phyloP scores from a whole-genome alignment of 2,113 vertebrate species.

The Dipodomys spectabilis region DNA sequence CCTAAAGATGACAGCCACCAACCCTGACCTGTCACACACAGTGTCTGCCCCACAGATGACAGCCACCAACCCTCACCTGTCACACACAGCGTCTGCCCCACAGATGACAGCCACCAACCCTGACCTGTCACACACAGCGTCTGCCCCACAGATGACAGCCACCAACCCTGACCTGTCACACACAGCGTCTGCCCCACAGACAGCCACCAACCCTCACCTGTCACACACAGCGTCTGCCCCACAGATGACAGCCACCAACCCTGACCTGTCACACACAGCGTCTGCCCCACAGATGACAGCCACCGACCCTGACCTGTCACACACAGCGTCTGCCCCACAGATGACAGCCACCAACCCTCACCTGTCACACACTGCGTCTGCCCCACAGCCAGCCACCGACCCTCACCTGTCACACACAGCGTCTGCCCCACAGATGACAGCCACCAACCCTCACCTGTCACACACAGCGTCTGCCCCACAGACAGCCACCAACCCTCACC shows the following conservation, averaged over 20 bases:
- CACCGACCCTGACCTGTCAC: background rate
- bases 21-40: background rate
- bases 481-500: background rate
- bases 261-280: background rate
- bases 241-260: too few species aligned
- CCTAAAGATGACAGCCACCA: accelerated
- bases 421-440: too few species aligned
- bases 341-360: background rate
- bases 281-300: too few species aligned
- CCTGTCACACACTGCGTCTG: background rate
- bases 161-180: background rate
- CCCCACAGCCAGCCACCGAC: too few species aligned
- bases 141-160: too few species aligned
- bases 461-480: too few species aligned
- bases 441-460: background rate
- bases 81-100: too few species aligned
- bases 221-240: too few species aligned
- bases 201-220: background rate
- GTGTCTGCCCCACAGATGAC: too few species aligned
- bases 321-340: too few species aligned
- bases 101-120: too few species aligned
- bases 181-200: too few species aligned
- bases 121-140: background rate
- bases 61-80: background rate
- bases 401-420: background rate